Evolutionary conservation across 2,113 vertebrate genomes (phyloP).

Genomic region (Pseudolaguvia tuberculata): DNA sequence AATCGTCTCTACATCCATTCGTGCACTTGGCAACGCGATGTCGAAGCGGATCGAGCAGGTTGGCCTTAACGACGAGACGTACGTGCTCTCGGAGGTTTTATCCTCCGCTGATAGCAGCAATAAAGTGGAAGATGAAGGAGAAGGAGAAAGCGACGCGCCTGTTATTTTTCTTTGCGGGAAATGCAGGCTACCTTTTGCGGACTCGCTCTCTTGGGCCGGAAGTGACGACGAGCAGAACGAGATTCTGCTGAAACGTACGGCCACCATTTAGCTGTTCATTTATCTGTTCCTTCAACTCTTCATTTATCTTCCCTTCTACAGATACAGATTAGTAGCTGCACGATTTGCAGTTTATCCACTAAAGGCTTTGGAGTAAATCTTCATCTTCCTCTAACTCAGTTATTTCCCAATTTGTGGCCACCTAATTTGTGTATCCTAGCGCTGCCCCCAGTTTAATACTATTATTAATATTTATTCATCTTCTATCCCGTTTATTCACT

Average conservation of each 20-base stretch:
- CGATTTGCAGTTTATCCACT: too few species aligned
- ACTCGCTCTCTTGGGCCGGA: constrained; percentile 68
- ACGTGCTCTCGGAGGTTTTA: constrained; percentile 15
- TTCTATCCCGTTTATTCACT: too few species aligned
- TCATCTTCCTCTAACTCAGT: too few species aligned
- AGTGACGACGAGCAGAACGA: constrained; percentile 62
- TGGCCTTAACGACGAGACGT: constrained; percentile 8
- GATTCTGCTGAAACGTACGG: constrained; percentile 63
- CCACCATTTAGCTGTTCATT: too few species aligned
- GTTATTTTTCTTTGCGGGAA: constrained; percentile 66
- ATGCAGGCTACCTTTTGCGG: constrained; percentile 64
- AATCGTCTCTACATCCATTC: background rate
- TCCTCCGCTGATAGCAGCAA: background rate
- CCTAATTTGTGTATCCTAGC: too few species aligned
- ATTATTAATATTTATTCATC: too few species aligned
- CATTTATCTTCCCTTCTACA: too few species aligned
- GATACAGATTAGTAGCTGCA: too few species aligned
- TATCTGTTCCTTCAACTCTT: too few species aligned
- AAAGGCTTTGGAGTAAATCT: too few species aligned
- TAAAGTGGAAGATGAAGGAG: constrained; percentile 24
- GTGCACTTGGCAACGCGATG: background rate
- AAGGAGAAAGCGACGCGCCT: constrained; percentile 54
- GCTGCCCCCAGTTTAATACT: too few species aligned
- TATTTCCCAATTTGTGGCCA: too few species aligned
- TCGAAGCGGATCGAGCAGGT: background rate